phyloP scores from a whole-genome alignment of 2,797 vertebrate genomes.

The Peromyscus attwateri region DNA sequence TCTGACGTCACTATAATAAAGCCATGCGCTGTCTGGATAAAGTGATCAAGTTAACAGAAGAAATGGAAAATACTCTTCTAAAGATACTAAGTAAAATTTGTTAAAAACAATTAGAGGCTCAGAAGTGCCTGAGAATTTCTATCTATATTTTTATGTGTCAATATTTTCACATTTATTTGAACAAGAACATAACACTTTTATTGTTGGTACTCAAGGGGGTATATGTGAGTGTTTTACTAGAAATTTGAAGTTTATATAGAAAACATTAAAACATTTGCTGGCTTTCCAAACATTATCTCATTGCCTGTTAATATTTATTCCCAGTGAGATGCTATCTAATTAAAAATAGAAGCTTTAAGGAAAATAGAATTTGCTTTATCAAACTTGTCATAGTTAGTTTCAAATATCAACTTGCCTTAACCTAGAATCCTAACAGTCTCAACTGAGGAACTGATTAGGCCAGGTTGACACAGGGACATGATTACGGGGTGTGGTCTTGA shows the following conservation, averaged over 20 bases:
- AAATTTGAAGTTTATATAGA: not conserved
- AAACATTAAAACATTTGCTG: not conserved
- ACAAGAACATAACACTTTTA: not conserved
- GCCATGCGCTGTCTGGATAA: not conserved
- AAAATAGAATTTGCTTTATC: slow-evolving; percentile 9
- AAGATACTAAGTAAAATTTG: not conserved
- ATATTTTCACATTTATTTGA: slow-evolving; percentile 17
- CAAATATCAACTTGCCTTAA: not conserved
- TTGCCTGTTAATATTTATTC: not conserved
- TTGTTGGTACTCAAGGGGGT: slow-evolving; percentile 1
- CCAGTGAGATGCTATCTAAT: not conserved
- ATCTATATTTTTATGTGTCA: not conserved
- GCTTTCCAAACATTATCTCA: slow-evolving; percentile 29
- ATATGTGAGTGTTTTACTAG: not conserved
- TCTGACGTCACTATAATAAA: not conserved
- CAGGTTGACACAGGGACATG: not conserved
- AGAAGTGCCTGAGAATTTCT: not conserved
- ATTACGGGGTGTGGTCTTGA: not conserved
- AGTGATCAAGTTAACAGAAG: not conserved
- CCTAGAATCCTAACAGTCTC: not conserved
- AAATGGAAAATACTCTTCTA: not conserved
- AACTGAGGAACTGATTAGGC: not conserved
- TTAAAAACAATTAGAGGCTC: not conserved
- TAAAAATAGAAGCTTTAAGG: not conserved
- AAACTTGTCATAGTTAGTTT: not conserved